These are phyloP conservation scores for Melinaea marsaeus DNA, from an alignment of 2,888 invertebrate genomes.

Conservation along the genomic window DNA sequence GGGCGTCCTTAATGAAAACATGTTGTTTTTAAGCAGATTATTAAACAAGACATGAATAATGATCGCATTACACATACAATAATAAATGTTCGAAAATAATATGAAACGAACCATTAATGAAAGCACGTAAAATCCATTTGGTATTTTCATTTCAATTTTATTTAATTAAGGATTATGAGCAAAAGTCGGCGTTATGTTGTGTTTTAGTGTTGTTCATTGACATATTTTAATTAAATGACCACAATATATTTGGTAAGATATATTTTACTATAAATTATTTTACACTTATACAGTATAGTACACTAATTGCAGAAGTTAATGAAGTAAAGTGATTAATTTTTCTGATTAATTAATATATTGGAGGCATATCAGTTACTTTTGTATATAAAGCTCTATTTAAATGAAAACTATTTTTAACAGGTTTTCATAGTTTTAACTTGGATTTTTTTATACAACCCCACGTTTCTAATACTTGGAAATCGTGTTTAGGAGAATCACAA, in stretches of 20 bases:
- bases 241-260: conserved; percentile 24
- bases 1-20: conserved; percentile 61
- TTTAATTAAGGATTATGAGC: conserved; percentile 74
- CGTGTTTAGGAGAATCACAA: too few species aligned
- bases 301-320: background rate
- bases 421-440: too few species aligned
- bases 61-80: conserved; percentile 68
- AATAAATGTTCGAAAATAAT: conserved; percentile 74
- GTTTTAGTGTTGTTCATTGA: conserved; percentile 46
- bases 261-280: conserved; percentile 13
- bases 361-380: background rate
- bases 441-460: too few species aligned
- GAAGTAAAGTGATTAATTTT: background rate
- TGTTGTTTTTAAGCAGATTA: conserved; percentile 75
- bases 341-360: background rate
- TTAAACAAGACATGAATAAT: conserved; percentile 72
- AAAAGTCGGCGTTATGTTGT: conserved; percentile 48
- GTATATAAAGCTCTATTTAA: too few species aligned
- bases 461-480: too few species aligned
- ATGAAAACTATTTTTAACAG: too few species aligned
- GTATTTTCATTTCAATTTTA: conserved; percentile 76
- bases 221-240: conserved; percentile 32
- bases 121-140: conserved; percentile 77
- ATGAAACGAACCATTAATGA: conserved; percentile 71
- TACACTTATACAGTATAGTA: conserved; percentile 2